These are phyloP conservation scores for Etheostoma nigrum DNA, from an alignment of 2,797 vertebrate species.

Conservation along the genomic window DNA sequence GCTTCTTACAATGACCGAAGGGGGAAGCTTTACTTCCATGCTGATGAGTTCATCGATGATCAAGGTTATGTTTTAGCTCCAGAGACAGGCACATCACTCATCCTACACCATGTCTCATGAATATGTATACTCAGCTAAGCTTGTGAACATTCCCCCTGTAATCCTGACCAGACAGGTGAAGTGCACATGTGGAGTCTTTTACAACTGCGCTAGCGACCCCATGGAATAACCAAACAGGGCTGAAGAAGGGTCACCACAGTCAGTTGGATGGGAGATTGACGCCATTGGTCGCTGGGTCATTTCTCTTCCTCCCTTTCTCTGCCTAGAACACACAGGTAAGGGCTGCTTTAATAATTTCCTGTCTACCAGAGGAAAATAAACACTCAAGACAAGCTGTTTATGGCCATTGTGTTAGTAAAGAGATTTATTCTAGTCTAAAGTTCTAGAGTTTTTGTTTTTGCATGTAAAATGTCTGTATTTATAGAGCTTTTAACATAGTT, in stretches of 20 bases:
- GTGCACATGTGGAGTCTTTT: constrained; percentile 54
- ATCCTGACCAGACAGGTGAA: constrained; percentile 60
- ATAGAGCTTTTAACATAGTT: no score
- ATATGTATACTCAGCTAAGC: constrained; percentile 63
- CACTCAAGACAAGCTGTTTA: constrained; percentile 72
- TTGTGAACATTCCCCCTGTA: constrained; percentile 64
- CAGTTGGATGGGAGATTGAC: constrained; percentile 9
- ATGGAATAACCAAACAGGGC: constrained; percentile 30
- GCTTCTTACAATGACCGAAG: background rate
- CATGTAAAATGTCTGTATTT: background rate
- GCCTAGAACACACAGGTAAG: constrained; percentile 18
- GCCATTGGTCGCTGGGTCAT: background rate
- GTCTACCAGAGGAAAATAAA: constrained; percentile 67
- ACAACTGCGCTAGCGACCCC: constrained; percentile 6
- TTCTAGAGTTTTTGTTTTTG: background rate
- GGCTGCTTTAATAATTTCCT: constrained; percentile 53
- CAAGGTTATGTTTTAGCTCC: constrained; percentile 43
- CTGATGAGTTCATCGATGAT: constrained; percentile 41
- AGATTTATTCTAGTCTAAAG: constrained; percentile 60
- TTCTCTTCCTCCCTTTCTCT: constrained; percentile 4
- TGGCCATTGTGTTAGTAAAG: constrained; percentile 59
- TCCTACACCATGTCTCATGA: constrained; percentile 53
- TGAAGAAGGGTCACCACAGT: background rate
- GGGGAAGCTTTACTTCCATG: constrained; percentile 11
- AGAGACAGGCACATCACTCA: constrained; percentile 62